A percentile compares a stretch with the other conserved stretches of the same genome.
These are phyloP conservation scores for Elegia similella DNA, from an alignment of 2,888 invertebrate species.

Conservation along the genomic window DNA sequence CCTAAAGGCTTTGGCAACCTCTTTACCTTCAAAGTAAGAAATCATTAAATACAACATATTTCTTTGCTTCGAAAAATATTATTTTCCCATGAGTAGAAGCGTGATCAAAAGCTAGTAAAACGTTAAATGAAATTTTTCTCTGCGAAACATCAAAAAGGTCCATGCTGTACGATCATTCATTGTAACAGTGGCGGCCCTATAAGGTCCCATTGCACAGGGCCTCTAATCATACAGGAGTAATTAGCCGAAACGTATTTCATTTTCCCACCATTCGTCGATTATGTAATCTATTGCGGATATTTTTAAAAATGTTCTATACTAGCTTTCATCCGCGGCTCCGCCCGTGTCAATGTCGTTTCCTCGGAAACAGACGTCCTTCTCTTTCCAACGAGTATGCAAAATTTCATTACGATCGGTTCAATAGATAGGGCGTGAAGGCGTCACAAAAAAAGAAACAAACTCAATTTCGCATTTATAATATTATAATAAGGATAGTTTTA, in stretches of 20 bases:
- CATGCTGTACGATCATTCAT: slow-evolving; percentile 2
- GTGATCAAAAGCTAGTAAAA: slow-evolving; percentile 14
- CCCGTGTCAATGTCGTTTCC: too few species aligned
- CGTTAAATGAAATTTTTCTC: slow-evolving; percentile 11
- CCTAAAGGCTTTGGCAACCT: slow-evolving; percentile 1
- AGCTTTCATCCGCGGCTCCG: too few species aligned
- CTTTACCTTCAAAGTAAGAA: slow-evolving; percentile 8
- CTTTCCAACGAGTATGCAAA: too few species aligned
- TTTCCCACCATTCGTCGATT: too few species aligned
- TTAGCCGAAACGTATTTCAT: background rate
- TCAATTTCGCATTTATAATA: too few species aligned
- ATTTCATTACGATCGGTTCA: too few species aligned
- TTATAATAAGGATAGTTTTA: too few species aligned
- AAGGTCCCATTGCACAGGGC: background rate
- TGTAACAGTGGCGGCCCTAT: background rate
- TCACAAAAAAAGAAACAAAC: too few species aligned
- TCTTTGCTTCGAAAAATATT: slow-evolving; percentile 17
- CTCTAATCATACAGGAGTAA: background rate
- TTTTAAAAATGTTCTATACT: too few species aligned
- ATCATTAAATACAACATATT: slow-evolving; percentile 5
- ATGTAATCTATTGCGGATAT: too few species aligned
- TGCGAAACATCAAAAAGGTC: slow-evolving; percentile 3
- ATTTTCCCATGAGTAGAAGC: slow-evolving; percentile 3
- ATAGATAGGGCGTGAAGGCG: too few species aligned
- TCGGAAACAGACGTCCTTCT: too few species aligned